A percentile compares a stretch with the other conserved stretches of the same genome.
These are phyloP conservation scores for Upupa epops DNA, from an alignment of 2,113 vertebrate genomes.

Conservation along the genomic window DNA sequence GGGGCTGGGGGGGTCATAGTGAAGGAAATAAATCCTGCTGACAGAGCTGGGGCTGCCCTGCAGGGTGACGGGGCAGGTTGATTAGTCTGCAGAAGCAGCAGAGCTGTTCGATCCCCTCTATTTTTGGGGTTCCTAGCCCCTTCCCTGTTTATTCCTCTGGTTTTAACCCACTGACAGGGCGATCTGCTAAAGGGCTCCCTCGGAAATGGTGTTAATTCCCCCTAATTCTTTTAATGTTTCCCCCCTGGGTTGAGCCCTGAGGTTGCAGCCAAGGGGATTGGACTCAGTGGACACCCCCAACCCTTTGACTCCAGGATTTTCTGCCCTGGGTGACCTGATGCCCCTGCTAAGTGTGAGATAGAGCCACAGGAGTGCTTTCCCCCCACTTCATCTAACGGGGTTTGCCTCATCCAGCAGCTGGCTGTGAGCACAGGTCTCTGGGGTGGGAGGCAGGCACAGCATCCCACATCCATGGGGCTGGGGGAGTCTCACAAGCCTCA, in stretches of 20 bases:
- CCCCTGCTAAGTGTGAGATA: accelerated
- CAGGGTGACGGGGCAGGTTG: accelerated
- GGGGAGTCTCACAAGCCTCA: accelerated
- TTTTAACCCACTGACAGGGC: background rate
- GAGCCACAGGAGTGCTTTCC: background rate
- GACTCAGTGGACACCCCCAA: accelerated
- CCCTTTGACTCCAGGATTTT: background rate
- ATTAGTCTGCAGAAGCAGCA: background rate
- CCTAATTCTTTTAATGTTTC: background rate
- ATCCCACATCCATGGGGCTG: accelerated
- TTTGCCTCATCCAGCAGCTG: background rate
- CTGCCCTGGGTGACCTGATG: accelerated
- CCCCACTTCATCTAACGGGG: accelerated
- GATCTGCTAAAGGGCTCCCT: background rate
- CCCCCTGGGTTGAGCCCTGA: accelerated
- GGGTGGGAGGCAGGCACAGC: background rate
- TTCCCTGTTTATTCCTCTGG: background rate
- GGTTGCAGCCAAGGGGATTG: accelerated
- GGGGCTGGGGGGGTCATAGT: background rate
- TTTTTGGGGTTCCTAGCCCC: background rate
- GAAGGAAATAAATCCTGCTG: background rate
- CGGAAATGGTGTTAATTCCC: background rate
- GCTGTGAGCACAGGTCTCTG: accelerated
- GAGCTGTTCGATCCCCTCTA: background rate
- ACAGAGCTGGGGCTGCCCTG: background rate